Evolutionary conservation across 37 sponge, comb jelly and placozoan genomes (phyloP).

Genomic region (Bolinopsis microptera): DNA sequence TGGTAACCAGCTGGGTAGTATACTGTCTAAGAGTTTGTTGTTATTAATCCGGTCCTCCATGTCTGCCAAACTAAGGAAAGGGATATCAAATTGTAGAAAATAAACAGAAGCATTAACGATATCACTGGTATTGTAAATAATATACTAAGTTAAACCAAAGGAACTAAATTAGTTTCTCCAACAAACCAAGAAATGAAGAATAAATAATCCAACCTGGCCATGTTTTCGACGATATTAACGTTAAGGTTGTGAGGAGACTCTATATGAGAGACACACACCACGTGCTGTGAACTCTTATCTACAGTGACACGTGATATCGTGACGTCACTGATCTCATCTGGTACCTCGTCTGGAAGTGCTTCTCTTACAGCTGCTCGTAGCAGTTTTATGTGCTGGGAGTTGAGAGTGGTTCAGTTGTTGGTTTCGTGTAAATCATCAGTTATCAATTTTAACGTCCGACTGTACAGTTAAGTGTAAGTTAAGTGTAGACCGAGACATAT

Average conservation of each 20-base stretch:
- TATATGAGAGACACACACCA: constrained; percentile 19
- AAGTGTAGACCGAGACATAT: no score
- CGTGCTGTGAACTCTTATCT: background rate
- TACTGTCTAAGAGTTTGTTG: background rate
- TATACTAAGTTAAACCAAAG: no score
- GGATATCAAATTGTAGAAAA: background rate
- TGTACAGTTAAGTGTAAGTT: no score
- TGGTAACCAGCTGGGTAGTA: constrained; percentile 16
- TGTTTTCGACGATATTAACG: background rate
- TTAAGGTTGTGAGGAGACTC: constrained; percentile 1
- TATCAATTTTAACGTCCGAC: no score
- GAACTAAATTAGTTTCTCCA: no score
- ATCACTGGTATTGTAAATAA: no score
- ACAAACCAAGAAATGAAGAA: no score
- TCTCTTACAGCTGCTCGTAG: constrained; percentile 4
- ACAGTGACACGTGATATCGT: constrained; percentile 13
- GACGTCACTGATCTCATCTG: background rate
- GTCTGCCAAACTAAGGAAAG: background rate
- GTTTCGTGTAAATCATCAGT: no score
- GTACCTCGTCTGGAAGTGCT: constrained; percentile 9
- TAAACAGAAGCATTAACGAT: no score
- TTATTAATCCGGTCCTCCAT: constrained; percentile 19
- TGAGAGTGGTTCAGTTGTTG: background rate
- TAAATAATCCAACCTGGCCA: no score
- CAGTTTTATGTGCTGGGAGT: constrained; percentile 32